phyloP scores from a whole-genome alignment of 2,797 vertebrate genomes.

The Pseudochromis fuscus region DNA sequence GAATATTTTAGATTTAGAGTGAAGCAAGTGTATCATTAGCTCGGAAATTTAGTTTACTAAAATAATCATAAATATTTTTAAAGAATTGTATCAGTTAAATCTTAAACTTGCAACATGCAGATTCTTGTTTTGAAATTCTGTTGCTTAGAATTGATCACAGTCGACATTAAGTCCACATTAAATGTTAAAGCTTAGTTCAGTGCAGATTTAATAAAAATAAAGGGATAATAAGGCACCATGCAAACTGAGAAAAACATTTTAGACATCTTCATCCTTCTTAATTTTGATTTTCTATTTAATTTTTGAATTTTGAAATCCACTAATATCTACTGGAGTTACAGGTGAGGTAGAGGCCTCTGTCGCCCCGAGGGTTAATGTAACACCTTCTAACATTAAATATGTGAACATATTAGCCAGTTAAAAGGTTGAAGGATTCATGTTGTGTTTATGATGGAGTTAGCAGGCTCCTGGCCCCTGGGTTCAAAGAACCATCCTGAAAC shows the following conservation, averaged over 20 bases:
- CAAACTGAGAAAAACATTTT: background rate
- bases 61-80: no score
- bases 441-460: conserved; percentile 77
- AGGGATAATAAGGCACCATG: background rate
- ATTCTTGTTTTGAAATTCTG: no score
- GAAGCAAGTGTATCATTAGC: no score
- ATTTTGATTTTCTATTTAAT: background rate
- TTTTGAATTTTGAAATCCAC: background rate
- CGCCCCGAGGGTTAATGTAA: conserved; percentile 32
- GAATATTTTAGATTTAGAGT: no score
- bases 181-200: background rate
- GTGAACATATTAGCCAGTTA: conserved; percentile 42
- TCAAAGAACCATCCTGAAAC: conserved; percentile 75
- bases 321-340: conserved; percentile 1
- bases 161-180: no score
- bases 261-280: background rate
- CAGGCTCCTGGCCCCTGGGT: conserved; percentile 67
- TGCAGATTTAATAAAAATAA: no score
- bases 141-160: no score
- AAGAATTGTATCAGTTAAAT: no score
- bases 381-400: conserved; percentile 57
- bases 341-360: conserved; percentile 31
- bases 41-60: no score
- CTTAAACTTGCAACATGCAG: no score
- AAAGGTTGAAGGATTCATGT: conserved; percentile 78